Evolutionary conservation across 2,888 invertebrate genomes (phyloP).

Genomic region (Chymomyza procnemis): DNA sequence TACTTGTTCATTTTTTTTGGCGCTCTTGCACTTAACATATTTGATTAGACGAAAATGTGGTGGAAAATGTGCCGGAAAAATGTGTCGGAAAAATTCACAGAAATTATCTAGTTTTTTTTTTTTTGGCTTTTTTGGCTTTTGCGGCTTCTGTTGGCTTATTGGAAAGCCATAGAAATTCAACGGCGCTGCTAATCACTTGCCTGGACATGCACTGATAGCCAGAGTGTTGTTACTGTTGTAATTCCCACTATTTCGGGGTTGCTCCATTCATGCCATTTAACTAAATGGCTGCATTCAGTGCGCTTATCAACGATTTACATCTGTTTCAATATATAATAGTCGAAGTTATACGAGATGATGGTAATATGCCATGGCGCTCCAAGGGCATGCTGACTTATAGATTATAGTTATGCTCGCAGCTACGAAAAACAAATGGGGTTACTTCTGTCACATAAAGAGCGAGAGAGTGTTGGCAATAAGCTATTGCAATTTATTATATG

Average conservation of each 20-base stretch:
- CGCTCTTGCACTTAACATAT: neutral
- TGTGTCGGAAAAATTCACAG: neutral
- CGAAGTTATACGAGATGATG: neutral
- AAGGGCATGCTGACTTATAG: slow-evolving; percentile 35
- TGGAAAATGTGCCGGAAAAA: neutral
- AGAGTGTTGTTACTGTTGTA: neutral
- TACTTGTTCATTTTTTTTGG: neutral
- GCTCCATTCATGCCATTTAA: slow-evolving; percentile 41
- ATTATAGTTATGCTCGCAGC: slow-evolving; percentile 37
- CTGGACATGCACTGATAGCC: neutral
- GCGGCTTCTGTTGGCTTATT: neutral
- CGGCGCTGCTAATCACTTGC: neutral
- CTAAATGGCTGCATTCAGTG: slow-evolving; percentile 28
- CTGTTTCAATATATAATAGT: slow-evolving; percentile 47
- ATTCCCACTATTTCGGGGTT: slow-evolving; percentile 27
- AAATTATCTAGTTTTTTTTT: too few species aligned
- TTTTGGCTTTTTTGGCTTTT: neutral
- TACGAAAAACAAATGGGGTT: slow-evolving; percentile 36
- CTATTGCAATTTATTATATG: slow-evolving; percentile 64
- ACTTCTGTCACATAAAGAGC: slow-evolving; percentile 43
- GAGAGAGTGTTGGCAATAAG: slow-evolving; percentile 56
- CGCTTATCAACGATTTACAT: slow-evolving; percentile 60
- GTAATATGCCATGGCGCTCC: neutral
- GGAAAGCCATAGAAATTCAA: neutral
- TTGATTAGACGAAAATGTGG: neutral